Conservation (phyloP, 1,140 invertebrate species). For the Bombus difficillimus region DNA sequence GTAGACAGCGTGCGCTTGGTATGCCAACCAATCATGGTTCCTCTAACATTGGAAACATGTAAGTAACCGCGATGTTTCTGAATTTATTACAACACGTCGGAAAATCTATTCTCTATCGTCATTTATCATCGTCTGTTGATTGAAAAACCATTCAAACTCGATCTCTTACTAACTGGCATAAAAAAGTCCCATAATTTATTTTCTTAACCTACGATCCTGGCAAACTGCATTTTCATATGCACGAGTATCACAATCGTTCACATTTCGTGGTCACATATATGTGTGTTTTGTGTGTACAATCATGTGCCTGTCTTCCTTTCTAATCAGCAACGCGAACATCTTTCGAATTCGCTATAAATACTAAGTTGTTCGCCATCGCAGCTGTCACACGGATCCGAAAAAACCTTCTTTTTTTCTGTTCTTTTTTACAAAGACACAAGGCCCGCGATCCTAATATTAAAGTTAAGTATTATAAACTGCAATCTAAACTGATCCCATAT, state of each 20-base stretch:
- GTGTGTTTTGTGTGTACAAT: conserved; percentile 56
- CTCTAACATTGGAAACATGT: conserved; percentile 13
- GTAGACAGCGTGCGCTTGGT: conserved; percentile 44
- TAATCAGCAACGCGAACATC: conserved; percentile 49
- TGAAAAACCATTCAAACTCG: conserved; percentile 56
- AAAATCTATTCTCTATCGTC: conserved; percentile 42
- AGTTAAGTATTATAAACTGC: conserved; percentile 74
- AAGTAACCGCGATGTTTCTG: conserved; percentile 13
- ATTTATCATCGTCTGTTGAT: conserved; percentile 19
- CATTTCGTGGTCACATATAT: conserved; percentile 60
- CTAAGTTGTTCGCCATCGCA: conserved; percentile 29
- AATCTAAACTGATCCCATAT: conserved; percentile 79
- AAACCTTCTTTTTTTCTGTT: neutral
- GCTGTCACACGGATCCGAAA: conserved; percentile 22
- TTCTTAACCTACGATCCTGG: conserved; percentile 59
- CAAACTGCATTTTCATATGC: conserved; percentile 51
- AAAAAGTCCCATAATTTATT: conserved; percentile 67
- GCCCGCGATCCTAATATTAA: conserved; percentile 68
- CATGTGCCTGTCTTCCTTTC: conserved; percentile 51
- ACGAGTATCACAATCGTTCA: conserved; percentile 67
- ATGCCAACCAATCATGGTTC: conserved; percentile 35
- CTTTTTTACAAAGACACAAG: conserved; percentile 37
- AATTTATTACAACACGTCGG: conserved; percentile 21
- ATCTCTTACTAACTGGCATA: conserved; percentile 56
- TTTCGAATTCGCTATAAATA: conserved; percentile 49